phyloP scores from a whole-genome alignment of 2,113 vertebrate genomes.

The Rhineura floridana region DNA sequence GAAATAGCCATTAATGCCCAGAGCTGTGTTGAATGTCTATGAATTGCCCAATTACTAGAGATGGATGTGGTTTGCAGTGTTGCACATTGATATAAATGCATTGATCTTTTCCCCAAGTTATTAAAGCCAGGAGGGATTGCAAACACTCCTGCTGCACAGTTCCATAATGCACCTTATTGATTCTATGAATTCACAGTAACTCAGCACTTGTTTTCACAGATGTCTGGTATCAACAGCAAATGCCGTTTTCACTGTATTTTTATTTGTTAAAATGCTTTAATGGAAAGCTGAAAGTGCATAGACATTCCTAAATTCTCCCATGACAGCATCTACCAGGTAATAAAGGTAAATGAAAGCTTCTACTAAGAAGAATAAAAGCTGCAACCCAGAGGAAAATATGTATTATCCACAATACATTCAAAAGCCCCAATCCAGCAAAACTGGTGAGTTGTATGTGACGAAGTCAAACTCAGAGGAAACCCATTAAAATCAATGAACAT shows the following conservation, averaged over 20 bases:
- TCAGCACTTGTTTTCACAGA: conserved; percentile 43
- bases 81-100: conserved; percentile 49
- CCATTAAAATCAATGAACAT: too few species aligned
- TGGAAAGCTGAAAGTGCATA: conserved; percentile 1
- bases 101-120: conserved; percentile 50
- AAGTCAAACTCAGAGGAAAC: too few species aligned
- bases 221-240: conserved; percentile 28
- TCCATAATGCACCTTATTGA: conserved; percentile 41
- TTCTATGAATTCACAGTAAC: conserved; percentile 41
- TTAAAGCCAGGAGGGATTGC: conserved; percentile 44
- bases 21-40: conserved; percentile 35
- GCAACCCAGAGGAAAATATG: background rate
- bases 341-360: background rate
- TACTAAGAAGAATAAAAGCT: background rate
- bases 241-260: background rate
- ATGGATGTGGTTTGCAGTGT: conserved; percentile 35
- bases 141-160: conserved; percentile 39
- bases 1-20: conserved; percentile 27
- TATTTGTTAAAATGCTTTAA: conserved; percentile 36
- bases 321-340: background rate
- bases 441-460: too few species aligned
- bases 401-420: background rate
- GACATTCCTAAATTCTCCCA: background rate
- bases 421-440: background rate
- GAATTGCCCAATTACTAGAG: conserved; percentile 56